Evolutionary conservation across 2,113 vertebrate species (phyloP), one percentile per base, ranked within the genome.

Genomic region (Polypterus senegalus): DNA sequence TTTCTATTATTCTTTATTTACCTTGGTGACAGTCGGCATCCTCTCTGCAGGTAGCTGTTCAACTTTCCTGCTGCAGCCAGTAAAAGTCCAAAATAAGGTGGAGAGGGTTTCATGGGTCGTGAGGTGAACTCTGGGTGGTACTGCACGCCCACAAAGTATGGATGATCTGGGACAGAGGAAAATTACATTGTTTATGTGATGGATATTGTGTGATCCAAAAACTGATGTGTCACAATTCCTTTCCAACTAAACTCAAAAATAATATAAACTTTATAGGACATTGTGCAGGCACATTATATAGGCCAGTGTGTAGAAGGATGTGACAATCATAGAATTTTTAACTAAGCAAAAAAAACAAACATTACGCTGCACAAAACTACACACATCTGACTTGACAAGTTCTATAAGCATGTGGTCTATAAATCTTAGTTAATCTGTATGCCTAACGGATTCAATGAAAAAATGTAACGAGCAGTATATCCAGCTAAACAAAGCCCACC

Each of bases 41-140:
- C 92, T 65, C 93, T 96, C 66, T 91, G 89, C 1, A 98, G 74
- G 65, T 90, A 95, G 73, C 88, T 86, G 0, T 80, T 80, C 7
- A 98, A 89, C 60, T 91, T 87, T 47, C 93, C 94, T 1, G 88
- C 86, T 3, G 93, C 88, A 0, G 94, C 93, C 74, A 98, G 73
- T 10, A 97, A 80, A 49, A 98, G 80, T 58, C 94, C 95, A 0
- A 96, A 90, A 71, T 98, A 98, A 0, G 94, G 94, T 0, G 94
- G 94, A 0, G 95, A 98, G 0, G 95, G 94, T 53, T 97, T 97
- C 60, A 98, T 97, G 10, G 95, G 95, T 2, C 95, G 87, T 4
- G 94, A 98, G 48, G 94, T 92, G 77, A 98, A 98, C 71, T 98
- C 95, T 0, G 95, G 94, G 64, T 97, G 95, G 61, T 91, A 98